Conservation (phyloP, 2,113 vertebrate genomes). For the Sisor rabdophorus region DNA sequence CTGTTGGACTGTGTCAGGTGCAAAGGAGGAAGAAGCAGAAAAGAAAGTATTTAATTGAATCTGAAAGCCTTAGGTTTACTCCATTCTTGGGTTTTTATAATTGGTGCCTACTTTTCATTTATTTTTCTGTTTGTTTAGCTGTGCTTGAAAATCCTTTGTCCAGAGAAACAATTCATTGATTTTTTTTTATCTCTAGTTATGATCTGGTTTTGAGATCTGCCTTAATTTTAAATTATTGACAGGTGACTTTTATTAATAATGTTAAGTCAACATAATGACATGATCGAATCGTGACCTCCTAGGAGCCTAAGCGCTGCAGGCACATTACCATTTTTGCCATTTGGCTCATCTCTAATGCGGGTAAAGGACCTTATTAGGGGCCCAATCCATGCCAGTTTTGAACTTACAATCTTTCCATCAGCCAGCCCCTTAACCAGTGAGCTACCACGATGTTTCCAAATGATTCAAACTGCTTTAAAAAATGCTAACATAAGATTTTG, state of each 20-base stretch:
- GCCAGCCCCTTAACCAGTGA: no score
- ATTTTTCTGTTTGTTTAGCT: conserved; percentile 4
- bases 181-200: background rate
- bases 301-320: conserved; percentile 16
- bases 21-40: background rate
- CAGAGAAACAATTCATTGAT: background rate
- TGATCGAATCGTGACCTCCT: conserved; percentile 41
- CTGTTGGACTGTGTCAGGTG: conserved; percentile 21
- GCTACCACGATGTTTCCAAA: no score
- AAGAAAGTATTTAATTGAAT: conserved; percentile 15
- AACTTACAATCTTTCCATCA: no score
- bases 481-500: no score
- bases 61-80: background rate
- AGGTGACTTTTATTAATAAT: background rate
- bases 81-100: background rate
- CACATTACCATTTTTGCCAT: no score
- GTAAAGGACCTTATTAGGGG: no score
- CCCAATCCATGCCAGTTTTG: no score
- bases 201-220: background rate
- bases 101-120: conserved; percentile 6
- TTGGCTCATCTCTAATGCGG: no score
- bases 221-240: conserved; percentile 13
- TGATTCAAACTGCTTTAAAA: no score
- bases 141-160: background rate
- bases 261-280: conserved; percentile 17